Evolutionary conservation across 2,888 invertebrate species (phyloP), one percentile per base, ranked within the genome.

Genomic region (Tetranychus piercei): DNA sequence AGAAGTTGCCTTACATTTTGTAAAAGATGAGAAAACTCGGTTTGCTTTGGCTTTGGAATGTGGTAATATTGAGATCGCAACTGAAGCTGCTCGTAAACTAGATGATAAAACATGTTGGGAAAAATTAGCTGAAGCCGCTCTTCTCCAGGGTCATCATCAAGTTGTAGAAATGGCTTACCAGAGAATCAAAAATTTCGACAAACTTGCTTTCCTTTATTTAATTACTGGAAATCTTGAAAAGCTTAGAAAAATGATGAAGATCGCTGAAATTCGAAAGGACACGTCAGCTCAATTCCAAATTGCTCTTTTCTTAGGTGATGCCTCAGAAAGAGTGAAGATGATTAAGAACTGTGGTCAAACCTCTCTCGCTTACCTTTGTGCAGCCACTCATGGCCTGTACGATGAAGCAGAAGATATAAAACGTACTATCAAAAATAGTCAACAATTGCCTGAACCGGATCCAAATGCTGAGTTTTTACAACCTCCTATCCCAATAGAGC

Each of bases 131-230:
- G 90, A 94, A 80, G 91, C 94, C 0, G 97, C 99, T 0, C 84
- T 97, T 34, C 84, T 92, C 79, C 94, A 94, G 81, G 97, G 92
- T n/a, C 92, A 92, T 81, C 91, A 92, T 81, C 92, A 92, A 85
- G 85, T 91, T 73, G 97, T 99, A 1, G 99, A 99, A 83, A 96
- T 99, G 95, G 95, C 96, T 81, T 99, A 99, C 83, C 97, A 99
- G 82, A 88, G 97, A 77, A 99, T 96, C 0, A 99, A 99, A 85
- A 96, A 96, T 85, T 99, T 99, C 82, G 97, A 99, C 83, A 96
- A 96, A 84, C 86, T 99, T 0, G 91, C 95, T 20, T 99, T 99
- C 85, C 86, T 99, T 69, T 99, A 99, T 84, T 86, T 99, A 67
- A 93, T 97, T 78, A 99, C 99, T 20, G 99, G 99, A 15, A 99